Evolutionary conservation across 64 coral and sea anemone genomes (phyloP).

Genomic region (Cladopsammia gracilis): DNA sequence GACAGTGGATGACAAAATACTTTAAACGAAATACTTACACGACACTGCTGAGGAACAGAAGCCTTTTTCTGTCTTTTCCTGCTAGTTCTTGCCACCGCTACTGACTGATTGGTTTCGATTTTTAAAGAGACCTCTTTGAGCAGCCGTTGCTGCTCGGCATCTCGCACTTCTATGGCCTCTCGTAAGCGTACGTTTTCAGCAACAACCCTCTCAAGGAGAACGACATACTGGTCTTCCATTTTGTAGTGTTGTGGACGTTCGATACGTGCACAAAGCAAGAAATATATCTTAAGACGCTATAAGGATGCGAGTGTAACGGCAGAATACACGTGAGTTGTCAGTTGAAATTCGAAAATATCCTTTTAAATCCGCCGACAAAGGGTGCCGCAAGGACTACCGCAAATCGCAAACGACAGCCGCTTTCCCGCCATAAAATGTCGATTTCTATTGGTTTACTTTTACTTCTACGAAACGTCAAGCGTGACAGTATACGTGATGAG

Average conservation of each 20-base stretch:
- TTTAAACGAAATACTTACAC: constrained; percentile 8
- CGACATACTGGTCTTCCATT: constrained; percentile 28
- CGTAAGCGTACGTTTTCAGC: constrained; percentile 21
- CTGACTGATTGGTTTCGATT: not conserved
- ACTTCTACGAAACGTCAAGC: no score
- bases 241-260: not conserved
- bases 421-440: not conserved
- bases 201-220: not conserved
- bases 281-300: no score
- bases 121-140: constrained; percentile 15
- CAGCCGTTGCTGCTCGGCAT: constrained; percentile 2
- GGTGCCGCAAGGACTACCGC: no score
- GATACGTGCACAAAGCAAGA: not conserved
- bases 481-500: not conserved
- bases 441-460: constrained; percentile 6
- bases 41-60: constrained; percentile 36
- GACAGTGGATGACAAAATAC: not conserved
- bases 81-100: not conserved
- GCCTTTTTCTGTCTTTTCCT: constrained; percentile 26
- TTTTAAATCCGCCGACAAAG: not conserved
- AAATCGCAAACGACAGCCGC: not conserved
- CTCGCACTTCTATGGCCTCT: not conserved
- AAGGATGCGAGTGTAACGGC: not conserved
- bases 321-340: not conserved
- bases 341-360: no score